These are phyloP conservation scores for Stenodema calcarata DNA, from an alignment of 2,888 invertebrate species.

Conservation along the genomic window DNA sequence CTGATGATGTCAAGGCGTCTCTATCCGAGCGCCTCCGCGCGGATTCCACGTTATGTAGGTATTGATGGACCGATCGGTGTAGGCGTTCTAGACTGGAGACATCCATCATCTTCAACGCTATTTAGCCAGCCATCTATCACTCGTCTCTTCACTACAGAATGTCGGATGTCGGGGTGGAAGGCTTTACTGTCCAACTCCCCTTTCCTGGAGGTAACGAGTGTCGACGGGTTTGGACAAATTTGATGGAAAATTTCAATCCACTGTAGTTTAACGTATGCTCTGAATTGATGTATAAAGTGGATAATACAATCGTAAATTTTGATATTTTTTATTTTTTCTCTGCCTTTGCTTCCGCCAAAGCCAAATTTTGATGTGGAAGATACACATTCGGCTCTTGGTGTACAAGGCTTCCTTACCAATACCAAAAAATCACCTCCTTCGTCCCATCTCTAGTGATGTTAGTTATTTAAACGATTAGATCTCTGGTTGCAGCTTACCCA, in stretches of 20 bases:
- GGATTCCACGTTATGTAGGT: neutral
- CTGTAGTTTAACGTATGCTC: no score
- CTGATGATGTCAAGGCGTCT: constrained; percentile 9
- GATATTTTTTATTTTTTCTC: no score
- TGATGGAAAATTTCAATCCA: no score
- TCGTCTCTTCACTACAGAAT: neutral
- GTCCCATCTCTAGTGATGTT: neutral
- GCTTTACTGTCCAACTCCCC: neutral
- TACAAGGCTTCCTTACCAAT: no score
- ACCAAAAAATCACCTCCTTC: no score
- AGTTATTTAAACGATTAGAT: neutral
- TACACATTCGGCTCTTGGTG: no score
- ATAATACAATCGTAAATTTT: no score
- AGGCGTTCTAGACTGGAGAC: neutral
- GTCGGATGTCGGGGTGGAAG: no score
- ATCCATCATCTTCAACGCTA: constrained; percentile 21
- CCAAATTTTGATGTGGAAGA: no score
- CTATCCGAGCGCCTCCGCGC: constrained; percentile 17
- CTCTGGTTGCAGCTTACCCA: neutral
- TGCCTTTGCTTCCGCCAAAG: no score
- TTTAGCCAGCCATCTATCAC: neutral
- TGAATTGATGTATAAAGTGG: no score
- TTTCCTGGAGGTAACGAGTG: neutral
- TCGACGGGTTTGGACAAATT: neutral
- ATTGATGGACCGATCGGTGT: neutral